Evolutionary conservation across 2,113 vertebrate species (phyloP), one percentile per base, ranked within the genome.

Genomic region (Neopipo cinnamomea): DNA sequence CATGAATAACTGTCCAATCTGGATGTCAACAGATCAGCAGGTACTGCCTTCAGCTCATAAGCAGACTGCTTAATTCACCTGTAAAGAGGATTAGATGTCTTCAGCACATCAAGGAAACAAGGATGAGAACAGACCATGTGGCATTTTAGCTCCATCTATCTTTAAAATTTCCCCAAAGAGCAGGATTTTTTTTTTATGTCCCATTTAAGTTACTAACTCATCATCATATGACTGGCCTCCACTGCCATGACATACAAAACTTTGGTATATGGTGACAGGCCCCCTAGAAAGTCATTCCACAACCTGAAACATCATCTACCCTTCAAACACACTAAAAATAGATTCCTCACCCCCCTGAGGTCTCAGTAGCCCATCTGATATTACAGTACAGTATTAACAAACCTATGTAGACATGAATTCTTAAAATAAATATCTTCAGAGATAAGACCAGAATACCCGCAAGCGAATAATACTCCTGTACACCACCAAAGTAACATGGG

Each of bases 241-340:
- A 96, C 87, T 89, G 75, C 80, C 83, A 96, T 93, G 97, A 93
- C 91, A 96, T 93, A 93, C 75, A 89, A 94, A 95, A 85, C 91
- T 93, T 97, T 88, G 91, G 85, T 92, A 81, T 96, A 92, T 97
- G 85, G 91, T 93, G 71, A 95, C 95, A 96, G 94, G 94, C 85
- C 93, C 91, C 89, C 95, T 85, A 97, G 95, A 97, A 97, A 94
- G 95, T 96, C 93, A 97, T 89, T 97, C 93, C 95, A 98, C 91
- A 96, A 97, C 94, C 93, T 97, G 97, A 98, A 98, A 98, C 95
- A 97, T 96, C 97, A 98, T 97, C 97, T 98, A 96, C 90, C 93
- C 95, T 95, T 93, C 93, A 97, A 94, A 93, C 81, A 92, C 76
- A 91, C 97, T 98, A 98, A 98, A 98, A 97, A 98, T 98, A 98